Evolutionary conservation across 2,113 vertebrate species (phyloP).

Genomic region (Anoplopoma fimbria): DNA sequence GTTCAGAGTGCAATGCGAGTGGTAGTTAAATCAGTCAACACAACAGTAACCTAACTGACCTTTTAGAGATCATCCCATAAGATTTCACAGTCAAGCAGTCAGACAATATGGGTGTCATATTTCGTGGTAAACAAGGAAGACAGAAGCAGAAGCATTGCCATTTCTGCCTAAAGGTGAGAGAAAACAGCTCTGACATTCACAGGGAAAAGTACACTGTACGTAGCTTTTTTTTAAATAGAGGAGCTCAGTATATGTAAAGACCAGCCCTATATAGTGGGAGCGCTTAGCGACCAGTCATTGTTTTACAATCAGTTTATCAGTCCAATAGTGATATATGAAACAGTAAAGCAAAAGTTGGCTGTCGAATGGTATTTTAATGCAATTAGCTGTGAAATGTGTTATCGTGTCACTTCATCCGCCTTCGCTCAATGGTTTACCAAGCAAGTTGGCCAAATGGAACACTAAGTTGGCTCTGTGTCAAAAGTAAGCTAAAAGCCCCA

Average conservation of each 20-base stretch:
- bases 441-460: too few relatives aligned
- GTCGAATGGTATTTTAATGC: too few relatives aligned
- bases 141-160: neutral
- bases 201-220: neutral
- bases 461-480: too few relatives aligned
- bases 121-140: neutral
- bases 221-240: neutral
- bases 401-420: too few relatives aligned
- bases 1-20: neutral
- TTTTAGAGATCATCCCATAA: neutral
- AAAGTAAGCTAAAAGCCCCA: too few relatives aligned
- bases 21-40: neutral
- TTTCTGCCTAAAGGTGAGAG: neutral
- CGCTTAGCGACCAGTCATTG: neutral
- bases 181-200: neutral
- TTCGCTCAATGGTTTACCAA: too few relatives aligned
- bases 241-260: neutral
- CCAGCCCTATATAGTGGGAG: neutral
- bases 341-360: too few relatives aligned
- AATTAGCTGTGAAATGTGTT: too few relatives aligned
- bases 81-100: neutral
- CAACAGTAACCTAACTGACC: neutral
- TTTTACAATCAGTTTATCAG: too few relatives aligned
- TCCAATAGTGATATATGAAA: too few relatives aligned
- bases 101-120: neutral